Evolutionary conservation across 2,888 invertebrate species (phyloP), one percentile per base, ranked within the genome.

Genomic region (Melangyna quadrimaculata): DNA sequence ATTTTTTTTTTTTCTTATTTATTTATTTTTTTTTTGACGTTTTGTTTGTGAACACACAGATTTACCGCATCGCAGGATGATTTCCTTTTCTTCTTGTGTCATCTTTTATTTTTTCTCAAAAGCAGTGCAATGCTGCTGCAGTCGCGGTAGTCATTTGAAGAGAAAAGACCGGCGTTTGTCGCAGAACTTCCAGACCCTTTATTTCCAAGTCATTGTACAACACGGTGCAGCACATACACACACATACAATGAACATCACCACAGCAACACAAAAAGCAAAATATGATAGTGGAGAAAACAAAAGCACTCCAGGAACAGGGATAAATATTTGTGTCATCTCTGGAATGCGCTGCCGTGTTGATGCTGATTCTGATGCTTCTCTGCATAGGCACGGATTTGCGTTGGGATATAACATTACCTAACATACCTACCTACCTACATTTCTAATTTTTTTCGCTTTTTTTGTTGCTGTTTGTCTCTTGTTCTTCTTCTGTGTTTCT

Each of bases 141-240:
- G 77, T 72, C 43, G 65, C 69, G 74, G 67, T 86, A 86, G 81
- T 86, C 81, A 81, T 73, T 81, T 86, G 77, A 61, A 65, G 63
- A 81, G 81, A 86, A 84, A 69, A 81, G 81, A 81, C 77, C 72
- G 73, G 55, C 81, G 73, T 81, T 86, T 86, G 86, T 81, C 69
- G 86, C 86, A 86, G 81, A 86, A 81, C 86, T 81, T 81, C 77
- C 81, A 86, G 81, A 86, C 73, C 78, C 73, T 86, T 86, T 86
- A 78, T 86, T 86, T 81, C 73, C 81, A 86, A 86, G 70, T 78
- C 73, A 86, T 86, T 86, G 81, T 86, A 78, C 86, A 73, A 55
- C 73, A 55, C 29, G 43, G 45, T 79, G 74, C 69, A 57, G 70
- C 48, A 51, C 59, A 53, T 55, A 67, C 57, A 75, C 59, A 75